Evolutionary conservation across 2,113 vertebrate species (phyloP).

Genomic region (Platichthys stellatus): DNA sequence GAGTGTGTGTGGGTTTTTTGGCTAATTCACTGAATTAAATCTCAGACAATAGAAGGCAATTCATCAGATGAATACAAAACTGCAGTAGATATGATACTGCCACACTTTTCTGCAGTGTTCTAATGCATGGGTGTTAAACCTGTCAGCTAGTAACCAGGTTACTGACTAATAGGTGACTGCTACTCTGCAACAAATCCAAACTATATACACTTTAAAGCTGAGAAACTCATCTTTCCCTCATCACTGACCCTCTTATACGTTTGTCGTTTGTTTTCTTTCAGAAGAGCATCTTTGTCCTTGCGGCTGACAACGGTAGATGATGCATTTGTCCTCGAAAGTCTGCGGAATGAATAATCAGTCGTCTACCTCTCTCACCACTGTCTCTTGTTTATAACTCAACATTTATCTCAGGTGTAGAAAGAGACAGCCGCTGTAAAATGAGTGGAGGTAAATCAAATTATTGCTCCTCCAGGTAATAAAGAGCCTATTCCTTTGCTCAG

Average conservation of each 20-base stretch:
- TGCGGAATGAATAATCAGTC: too few species aligned
- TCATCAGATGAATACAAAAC: neutral
- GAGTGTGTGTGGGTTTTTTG: too few species aligned
- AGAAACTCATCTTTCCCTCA: too few species aligned
- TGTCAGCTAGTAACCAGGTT: too few species aligned
- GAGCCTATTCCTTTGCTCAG: neutral
- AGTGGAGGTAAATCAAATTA: neutral
- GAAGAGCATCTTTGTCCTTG: neutral
- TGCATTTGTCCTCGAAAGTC: neutral
- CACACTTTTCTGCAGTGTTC: neutral
- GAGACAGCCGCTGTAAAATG: neutral
- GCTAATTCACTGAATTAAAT: too few species aligned
- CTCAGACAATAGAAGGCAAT: neutral
- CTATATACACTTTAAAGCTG: too few species aligned
- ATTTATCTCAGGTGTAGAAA: neutral
- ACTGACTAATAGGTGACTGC: too few species aligned
- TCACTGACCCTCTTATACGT: too few species aligned
- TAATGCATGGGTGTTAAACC: neutral
- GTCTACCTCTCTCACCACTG: neutral
- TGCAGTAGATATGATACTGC: neutral
- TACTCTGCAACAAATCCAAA: too few species aligned
- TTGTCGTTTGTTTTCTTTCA: too few species aligned
- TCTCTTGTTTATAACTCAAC: neutral
- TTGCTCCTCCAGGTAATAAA: neutral
- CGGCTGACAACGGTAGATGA: neutral